Percentiles rank a stretch among this genome's conserved stretches.
Evolutionary conservation across 64 coral and sea anemone species (phyloP).

Genomic region (Trachythela sp.): DNA sequence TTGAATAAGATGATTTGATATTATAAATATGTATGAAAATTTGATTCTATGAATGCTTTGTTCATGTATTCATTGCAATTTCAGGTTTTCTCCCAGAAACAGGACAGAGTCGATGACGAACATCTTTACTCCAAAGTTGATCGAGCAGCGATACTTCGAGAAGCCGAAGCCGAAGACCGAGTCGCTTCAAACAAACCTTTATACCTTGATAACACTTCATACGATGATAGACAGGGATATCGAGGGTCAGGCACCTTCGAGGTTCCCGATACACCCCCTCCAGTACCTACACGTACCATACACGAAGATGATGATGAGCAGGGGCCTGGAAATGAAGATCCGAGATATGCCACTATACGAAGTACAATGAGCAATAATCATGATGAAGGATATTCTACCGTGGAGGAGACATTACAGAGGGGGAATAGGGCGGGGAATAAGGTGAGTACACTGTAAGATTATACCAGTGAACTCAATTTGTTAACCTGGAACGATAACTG

Average conservation of each 20-base stretch:
- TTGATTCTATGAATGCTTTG: neutral
- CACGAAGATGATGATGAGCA: conserved; percentile 53
- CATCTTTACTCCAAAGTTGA: conserved; percentile 11
- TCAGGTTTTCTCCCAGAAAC: neutral
- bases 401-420: neutral
- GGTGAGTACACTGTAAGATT: neutral
- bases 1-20: too few relatives aligned
- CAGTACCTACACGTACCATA: neutral
- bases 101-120: neutral
- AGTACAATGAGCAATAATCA: conserved; percentile 61
- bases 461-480: too few relatives aligned
- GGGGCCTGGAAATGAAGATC: conserved; percentile 53
- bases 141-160: neutral
- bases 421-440: neutral
- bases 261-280: neutral
- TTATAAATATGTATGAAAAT: too few relatives aligned
- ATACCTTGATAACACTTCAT: too few relatives aligned
- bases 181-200: too few relatives aligned
- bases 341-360: conserved; percentile 28
- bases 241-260: neutral
- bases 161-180: neutral
- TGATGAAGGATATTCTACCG: conserved; percentile 79
- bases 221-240: neutral
- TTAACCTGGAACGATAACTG: too few relatives aligned
- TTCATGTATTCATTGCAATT: neutral